A percentile compares a stretch with the other conserved stretches of the same genome.
These are phyloP conservation scores for Ciconia maguari DNA, from an alignment of 2,113 vertebrate genomes.

Conservation along the genomic window DNA sequence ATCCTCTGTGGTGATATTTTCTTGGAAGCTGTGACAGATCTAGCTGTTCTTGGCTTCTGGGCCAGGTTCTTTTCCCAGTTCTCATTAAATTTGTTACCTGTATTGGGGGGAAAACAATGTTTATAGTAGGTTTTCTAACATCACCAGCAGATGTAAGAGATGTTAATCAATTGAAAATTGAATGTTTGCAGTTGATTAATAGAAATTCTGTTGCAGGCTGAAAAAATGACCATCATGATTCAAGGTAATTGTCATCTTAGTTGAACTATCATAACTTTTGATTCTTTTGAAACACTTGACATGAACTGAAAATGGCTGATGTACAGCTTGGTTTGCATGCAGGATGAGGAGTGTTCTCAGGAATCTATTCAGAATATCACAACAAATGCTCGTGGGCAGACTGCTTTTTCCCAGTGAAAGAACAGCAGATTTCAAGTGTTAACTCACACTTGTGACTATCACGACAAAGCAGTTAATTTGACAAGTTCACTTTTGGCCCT, in stretches of 20 bases:
- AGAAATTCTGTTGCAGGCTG: neutral
- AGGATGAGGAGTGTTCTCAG: neutral
- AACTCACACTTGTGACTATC: neutral
- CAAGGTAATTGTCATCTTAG: neutral
- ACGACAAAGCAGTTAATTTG: neutral
- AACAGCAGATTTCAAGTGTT: neutral
- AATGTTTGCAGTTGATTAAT: neutral
- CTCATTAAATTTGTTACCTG: neutral
- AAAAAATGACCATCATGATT: neutral
- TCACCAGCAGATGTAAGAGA: neutral
- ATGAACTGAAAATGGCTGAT: neutral
- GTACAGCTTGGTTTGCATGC: neutral
- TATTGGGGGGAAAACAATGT: neutral
- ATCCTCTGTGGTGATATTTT: neutral
- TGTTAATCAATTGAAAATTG: neutral
- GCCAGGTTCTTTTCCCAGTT: neutral
- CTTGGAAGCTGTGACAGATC: neutral
- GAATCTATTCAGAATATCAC: neutral
- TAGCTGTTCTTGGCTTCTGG: neutral
- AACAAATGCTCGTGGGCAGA: neutral
- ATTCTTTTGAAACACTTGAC: neutral
- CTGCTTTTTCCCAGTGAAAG: neutral
- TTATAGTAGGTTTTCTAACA: neutral
- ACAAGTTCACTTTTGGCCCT: neutral
- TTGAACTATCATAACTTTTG: neutral